Percentiles rank a stretch among this genome's conserved stretches.
These are phyloP conservation scores for Hemistola chrysoprasaria DNA, from an alignment of 2,888 invertebrate genomes.

Conservation along the genomic window DNA sequence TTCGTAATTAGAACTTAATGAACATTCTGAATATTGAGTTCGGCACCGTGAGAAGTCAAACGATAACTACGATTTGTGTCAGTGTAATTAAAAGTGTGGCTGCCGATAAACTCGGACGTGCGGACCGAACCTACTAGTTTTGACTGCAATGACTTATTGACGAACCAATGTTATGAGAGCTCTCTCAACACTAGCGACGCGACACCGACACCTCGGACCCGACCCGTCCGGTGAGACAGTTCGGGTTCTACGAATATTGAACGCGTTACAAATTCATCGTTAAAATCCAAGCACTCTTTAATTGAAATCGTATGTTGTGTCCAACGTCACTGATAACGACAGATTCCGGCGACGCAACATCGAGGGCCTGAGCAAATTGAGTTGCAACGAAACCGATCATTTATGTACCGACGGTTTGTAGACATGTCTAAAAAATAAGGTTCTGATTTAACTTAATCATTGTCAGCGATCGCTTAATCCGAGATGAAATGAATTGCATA, in stretches of 20 bases:
- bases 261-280: constrained; percentile 62
- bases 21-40: constrained; percentile 77
- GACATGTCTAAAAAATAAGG: not conserved
- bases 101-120: constrained; percentile 73
- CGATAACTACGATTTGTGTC: constrained; percentile 81
- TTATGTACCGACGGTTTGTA: not conserved
- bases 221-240: constrained; percentile 34
- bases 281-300: constrained; percentile 71
- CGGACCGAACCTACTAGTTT: constrained; percentile 68
- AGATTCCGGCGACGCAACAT: constrained; percentile 45
- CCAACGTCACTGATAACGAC: constrained; percentile 65
- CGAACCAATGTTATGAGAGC: constrained; percentile 56
- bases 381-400: constrained; percentile 35
- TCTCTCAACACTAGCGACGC: constrained; percentile 35
- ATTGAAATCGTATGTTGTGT: constrained; percentile 80
- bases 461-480: constrained; percentile 32
- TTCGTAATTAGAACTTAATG: constrained; percentile 81
- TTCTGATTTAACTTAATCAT: constrained; percentile 9
- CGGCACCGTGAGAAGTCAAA: constrained; percentile 78
- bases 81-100: constrained; percentile 80
- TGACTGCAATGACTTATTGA: constrained; percentile 65
- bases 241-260: constrained; percentile 54
- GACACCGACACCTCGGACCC: constrained; percentile 24
- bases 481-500: constrained; percentile 36
- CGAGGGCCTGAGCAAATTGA: constrained; percentile 49